These are phyloP conservation scores for Cepaea nemoralis DNA, from an alignment of 1,140 invertebrate genomes.

Conservation along the genomic window DNA sequence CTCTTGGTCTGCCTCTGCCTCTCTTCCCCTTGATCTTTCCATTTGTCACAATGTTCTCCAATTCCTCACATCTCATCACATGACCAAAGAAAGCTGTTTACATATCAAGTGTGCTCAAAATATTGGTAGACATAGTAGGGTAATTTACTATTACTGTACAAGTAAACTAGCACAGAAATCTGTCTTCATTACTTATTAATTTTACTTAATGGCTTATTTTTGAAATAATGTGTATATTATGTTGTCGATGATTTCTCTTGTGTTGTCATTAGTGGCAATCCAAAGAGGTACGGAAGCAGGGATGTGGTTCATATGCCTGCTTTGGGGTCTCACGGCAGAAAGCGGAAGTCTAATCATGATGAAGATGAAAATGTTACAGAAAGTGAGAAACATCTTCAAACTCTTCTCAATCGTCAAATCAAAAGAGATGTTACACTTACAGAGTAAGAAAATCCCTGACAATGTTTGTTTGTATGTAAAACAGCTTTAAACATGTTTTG, in stretches of 20 bases:
- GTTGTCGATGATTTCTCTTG: neutral
- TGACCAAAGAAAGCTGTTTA: too few relatives aligned
- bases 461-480: neutral
- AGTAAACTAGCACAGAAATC: too few relatives aligned
- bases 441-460: slow-evolving; percentile 48
- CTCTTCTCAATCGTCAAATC: slow-evolving; percentile 56
- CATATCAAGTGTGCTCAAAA: too few relatives aligned
- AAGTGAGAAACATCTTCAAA: slow-evolving; percentile 57
- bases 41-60: too few relatives aligned
- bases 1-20: too few relatives aligned
- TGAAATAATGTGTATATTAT: too few relatives aligned
- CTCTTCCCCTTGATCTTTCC: too few relatives aligned
- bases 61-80: too few relatives aligned
- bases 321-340: neutral
- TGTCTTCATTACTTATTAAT: too few relatives aligned
- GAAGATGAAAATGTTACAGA: slow-evolving; percentile 61
- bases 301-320: slow-evolving; percentile 57
- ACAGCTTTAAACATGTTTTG: neutral
- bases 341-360: slow-evolving; percentile 38
- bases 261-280: slow-evolving; percentile 56
- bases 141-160: too few relatives aligned
- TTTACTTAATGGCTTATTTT: too few relatives aligned
- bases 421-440: slow-evolving; percentile 54
- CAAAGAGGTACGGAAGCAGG: slow-evolving; percentile 52
- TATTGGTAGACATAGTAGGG: too few relatives aligned